Evolutionary conservation across 2,797 vertebrate species (phyloP).

Genomic region (Xenentodon cancila): DNA sequence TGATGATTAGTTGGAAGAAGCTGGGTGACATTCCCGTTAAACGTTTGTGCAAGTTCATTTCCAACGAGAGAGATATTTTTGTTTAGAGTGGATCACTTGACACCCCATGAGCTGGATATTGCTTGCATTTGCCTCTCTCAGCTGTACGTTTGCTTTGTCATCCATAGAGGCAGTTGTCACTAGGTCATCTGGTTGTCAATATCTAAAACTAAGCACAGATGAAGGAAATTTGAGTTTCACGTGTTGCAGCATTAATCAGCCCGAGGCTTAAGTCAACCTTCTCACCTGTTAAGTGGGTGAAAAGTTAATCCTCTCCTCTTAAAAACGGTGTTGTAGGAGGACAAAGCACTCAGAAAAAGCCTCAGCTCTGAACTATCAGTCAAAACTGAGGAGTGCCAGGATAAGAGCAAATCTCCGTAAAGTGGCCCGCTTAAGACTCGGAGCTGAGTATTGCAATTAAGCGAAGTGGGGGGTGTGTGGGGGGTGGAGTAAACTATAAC

Average conservation of each 20-base stretch:
- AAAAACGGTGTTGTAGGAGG: slow-evolving; percentile 40
- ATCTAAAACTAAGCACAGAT: background rate
- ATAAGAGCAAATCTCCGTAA: slow-evolving; percentile 46
- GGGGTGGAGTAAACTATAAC: slow-evolving; percentile 36
- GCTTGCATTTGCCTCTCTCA: background rate
- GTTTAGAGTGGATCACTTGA: slow-evolving; percentile 11
- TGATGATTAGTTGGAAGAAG: slow-evolving; percentile 7
- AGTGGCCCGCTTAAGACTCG: slow-evolving; percentile 42
- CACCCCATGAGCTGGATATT: background rate
- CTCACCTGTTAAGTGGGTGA: slow-evolving; percentile 28
- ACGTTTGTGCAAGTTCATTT: background rate
- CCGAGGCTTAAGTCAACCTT: slow-evolving; percentile 8
- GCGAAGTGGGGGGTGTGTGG: slow-evolving; percentile 36
- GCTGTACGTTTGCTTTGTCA: background rate
- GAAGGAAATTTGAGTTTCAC: background rate
- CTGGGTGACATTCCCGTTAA: background rate
- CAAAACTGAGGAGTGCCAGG: slow-evolving; percentile 42
- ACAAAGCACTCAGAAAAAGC: slow-evolving; percentile 35
- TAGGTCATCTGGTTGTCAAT: no score
- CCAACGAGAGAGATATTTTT: slow-evolving; percentile 1
- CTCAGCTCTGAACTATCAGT: slow-evolving; percentile 45
- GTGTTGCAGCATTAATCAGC: slow-evolving; percentile 5
- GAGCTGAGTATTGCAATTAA: slow-evolving; percentile 53
- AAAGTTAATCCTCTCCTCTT: slow-evolving; percentile 38
- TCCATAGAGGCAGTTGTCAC: background rate